Conservation (phyloP, 2,888 invertebrate species). For the Sepiola atlantica region DNA sequence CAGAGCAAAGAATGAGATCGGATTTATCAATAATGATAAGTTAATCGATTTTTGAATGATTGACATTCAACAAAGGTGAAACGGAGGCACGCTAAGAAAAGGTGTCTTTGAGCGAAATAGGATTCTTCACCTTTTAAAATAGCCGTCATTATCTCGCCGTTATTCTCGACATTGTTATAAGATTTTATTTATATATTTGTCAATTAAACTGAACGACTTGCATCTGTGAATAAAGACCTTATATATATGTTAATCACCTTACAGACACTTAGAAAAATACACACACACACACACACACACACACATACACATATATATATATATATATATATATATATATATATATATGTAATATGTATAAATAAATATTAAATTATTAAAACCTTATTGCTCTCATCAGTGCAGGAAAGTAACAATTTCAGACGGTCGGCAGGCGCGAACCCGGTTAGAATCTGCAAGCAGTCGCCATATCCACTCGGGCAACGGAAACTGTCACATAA, state of each 20-base stretch:
- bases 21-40: neutral
- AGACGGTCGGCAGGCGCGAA: no score
- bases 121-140: neutral
- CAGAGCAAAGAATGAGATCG: neutral
- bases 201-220: neutral
- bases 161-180: neutral
- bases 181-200: neutral
- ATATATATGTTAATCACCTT: no score
- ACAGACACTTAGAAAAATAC: neutral
- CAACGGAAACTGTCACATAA: no score
- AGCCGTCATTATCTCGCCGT: neutral
- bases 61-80: neutral
- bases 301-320: no score
- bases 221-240: neutral
- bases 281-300: neutral
- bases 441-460: no score
- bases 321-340: neutral
- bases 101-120: neutral
- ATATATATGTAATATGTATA: no score
- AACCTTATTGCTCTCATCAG: no score
- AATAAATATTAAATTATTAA: no score
- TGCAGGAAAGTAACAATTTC: no score
- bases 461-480: no score
- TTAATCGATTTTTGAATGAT: neutral
- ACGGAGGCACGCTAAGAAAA: neutral